Base-by-base conservation (phyloP, 2,797 vertebrate species). In the Coregonus sp. region DNA sequence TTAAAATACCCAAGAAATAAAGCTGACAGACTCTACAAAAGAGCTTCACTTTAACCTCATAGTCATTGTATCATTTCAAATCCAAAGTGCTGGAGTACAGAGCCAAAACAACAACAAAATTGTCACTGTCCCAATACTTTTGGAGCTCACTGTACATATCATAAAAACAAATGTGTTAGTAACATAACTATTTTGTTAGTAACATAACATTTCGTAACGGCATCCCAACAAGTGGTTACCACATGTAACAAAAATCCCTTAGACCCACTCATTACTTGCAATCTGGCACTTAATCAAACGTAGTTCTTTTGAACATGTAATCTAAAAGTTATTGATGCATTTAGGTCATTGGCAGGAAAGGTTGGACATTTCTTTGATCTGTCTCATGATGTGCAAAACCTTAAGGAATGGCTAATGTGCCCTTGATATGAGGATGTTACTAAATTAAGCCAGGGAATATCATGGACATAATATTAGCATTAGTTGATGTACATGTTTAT, bases 321-420 rank as follows among this genome's bases (percentile, higher is more conserved):
- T 16, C 66, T 40, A 47, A 47, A 47, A 47, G 40, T 47, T 47
- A 47, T 3, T 86, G 76, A 85, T 84, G 90, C 89, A 92, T 92
- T 92, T 90, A 90, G 92, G 92, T 93, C 92, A 93, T 84, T 93
- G 92, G 90, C 91, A 91, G 78, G 72, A 88, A 87, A 88, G 78
- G 80, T 85, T 9, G 18, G 81, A 73, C 69, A 51, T 29, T 51
- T 35, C 80, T 89, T 84, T 91, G 88, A 93, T 92, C 87, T 88
- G 89, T 87, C 75, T 83, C 85, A 86, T 89, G 88, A 91, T 80
- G 86, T 88, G 75, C 75, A 11, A 15, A 92, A 90, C 91, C 90
- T 93, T 93, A 92, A 92, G 90, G 92, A 93, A 93, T 93, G 85
- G 82, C 89, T 93, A 92, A 93, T 92, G 91, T 90, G 92, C 87